Evolutionary conservation across 1,140 invertebrate species (phyloP).

Genomic region (Camponotus vicinus): DNA sequence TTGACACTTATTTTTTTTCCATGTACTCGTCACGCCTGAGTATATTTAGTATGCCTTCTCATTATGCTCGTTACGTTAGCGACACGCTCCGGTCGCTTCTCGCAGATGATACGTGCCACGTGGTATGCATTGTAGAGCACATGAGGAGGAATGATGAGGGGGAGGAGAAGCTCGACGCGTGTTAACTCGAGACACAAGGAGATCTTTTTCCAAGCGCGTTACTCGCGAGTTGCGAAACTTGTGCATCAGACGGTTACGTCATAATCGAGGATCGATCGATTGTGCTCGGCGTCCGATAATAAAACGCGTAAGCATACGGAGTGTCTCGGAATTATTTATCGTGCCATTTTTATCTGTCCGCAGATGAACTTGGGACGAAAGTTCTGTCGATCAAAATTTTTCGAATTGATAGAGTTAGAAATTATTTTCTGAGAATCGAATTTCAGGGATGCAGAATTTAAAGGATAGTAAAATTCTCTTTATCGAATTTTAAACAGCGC

Average conservation of each 20-base stretch:
- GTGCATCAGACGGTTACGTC: conserved; percentile 6
- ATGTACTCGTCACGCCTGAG: background rate
- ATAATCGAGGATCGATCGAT: conserved; percentile 41
- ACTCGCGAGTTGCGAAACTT: conserved; percentile 29
- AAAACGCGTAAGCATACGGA: background rate
- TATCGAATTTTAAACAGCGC: background rate
- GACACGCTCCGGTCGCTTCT: conserved; percentile 49
- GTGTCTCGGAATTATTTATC: background rate
- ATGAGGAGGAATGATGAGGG: background rate
- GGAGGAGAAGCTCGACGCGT: background rate
- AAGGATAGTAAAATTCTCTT: background rate
- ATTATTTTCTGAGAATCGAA: background rate
- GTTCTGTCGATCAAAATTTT: background rate
- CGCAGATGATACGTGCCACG: conserved; percentile 36
- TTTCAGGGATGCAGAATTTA: background rate
- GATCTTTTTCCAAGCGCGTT: conserved; percentile 4
- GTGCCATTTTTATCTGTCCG: background rate
- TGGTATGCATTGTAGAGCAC: background rate
- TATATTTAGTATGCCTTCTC: conserved; percentile 25
- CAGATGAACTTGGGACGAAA: background rate
- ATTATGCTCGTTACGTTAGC: conserved; percentile 19
- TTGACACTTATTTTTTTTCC: no score
- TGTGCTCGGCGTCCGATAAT: background rate
- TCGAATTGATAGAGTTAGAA: background rate
- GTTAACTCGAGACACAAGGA: conserved; percentile 56